A percentile compares a stretch with the other conserved stretches of the same genome.
These are phyloP conservation scores for Himalopsyche tibetana DNA, from an alignment of 2,888 invertebrate genomes.

Conservation along the genomic window DNA sequence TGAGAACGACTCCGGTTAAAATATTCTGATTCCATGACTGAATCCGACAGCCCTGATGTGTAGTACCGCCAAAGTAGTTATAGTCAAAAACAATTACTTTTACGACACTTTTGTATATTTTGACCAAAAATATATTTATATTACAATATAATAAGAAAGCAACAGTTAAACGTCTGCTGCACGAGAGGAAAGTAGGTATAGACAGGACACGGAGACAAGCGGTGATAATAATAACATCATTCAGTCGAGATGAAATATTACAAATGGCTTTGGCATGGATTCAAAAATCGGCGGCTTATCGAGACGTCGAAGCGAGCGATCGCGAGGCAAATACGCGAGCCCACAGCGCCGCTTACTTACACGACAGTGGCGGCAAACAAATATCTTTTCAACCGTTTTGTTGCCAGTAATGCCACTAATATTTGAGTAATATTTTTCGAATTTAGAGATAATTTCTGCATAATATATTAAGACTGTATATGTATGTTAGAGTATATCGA, in stretches of 20 bases:
- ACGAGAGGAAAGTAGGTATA: neutral
- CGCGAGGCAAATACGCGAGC: conserved; percentile 9
- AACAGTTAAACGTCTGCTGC: conserved; percentile 12
- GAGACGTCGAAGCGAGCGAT: conserved; percentile 11
- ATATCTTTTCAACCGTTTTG: too few relatives aligned
- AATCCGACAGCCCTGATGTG: too few relatives aligned
- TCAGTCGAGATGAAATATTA: conserved; percentile 57
- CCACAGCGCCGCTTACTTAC: neutral
- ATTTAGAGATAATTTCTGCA: too few relatives aligned
- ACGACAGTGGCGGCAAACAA: neutral
- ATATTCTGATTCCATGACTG: too few relatives aligned
- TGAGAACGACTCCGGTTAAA: too few relatives aligned
- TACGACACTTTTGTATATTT: too few relatives aligned
- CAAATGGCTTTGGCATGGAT: conserved; percentile 60
- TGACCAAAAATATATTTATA: neutral
- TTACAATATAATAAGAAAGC: conserved; percentile 3
- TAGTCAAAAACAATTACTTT: too few relatives aligned
- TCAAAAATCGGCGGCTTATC: conserved; percentile 54
- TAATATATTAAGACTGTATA: too few relatives aligned
- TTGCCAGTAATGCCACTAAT: too few relatives aligned
- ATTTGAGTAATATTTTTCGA: too few relatives aligned
- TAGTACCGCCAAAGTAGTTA: too few relatives aligned
- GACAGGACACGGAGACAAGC: conserved; percentile 36
- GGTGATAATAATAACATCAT: conserved; percentile 54
- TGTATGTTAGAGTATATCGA: too few relatives aligned